Evolutionary conservation across 1,140 invertebrate genomes (phyloP), one percentile per base, ranked within the genome.

Genomic region (Nixonia krombeini): DNA sequence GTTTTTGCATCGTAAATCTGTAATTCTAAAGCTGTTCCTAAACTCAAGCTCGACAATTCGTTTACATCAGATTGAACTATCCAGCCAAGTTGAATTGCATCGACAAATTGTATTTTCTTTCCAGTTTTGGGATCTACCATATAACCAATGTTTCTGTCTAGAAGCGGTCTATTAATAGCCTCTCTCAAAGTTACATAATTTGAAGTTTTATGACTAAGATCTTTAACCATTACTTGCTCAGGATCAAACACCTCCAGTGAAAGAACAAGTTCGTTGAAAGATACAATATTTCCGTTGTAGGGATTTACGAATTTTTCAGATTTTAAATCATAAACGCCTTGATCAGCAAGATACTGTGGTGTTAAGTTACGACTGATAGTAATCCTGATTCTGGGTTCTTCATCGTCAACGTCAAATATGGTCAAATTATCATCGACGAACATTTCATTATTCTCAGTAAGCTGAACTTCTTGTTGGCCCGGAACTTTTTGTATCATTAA

Each of bases 101-200:
- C 92, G 82, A 95, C 91, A 81, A 96, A 94, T 3, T 92, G 88
- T 29, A 96, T 88, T 42, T 90, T 88, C 76, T 92, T 90, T 5
- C 94, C 93, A 15, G 90, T 93, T 79, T 91, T 91, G 6, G 91
- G 90, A 86, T 97, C 92, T 2, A 95, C 89, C 88, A 96, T 92
- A 69, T 93, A 88, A 5, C 94, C 94, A 0, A 89, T 88, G 52
- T 90, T 88, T 75, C 89, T 88, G 81, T 96, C 91, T 42, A 96
- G 87, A 12, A 95, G 77, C 1, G 90, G 90, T 62, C 88, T 86
- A 44, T 90, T 87, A 13, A 96, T 86, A 3, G 94, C 94, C 76
- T 91, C 89, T 49, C 89, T 85, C n/a, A 96, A 81, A 1, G 91
- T 83, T 38, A 95, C 86, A 73, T 89, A 93, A 72, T 86, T 87